These are phyloP conservation scores for Odontocerum albicorne DNA, from an alignment of 2,888 invertebrate species.

Conservation along the genomic window DNA sequence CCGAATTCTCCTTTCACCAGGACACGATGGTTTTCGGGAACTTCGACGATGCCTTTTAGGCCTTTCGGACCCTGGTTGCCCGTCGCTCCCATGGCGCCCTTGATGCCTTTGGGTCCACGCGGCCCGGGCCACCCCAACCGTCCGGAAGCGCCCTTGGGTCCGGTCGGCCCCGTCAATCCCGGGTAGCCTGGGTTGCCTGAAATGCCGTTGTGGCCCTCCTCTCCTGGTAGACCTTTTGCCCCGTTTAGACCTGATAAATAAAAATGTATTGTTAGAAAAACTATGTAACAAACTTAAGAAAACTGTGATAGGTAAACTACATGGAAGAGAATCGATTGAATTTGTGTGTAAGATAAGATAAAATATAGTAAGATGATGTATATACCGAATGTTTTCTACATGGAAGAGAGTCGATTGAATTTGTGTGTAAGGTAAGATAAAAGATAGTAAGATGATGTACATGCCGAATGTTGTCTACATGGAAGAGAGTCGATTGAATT, in stretches of 20 bases:
- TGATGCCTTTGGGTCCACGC: conserved; percentile 39
- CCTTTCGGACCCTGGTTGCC: conserved; percentile 43
- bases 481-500: no score
- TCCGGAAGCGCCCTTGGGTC: conserved; percentile 7
- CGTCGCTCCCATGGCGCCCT: conserved; percentile 38
- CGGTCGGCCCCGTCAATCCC: conserved; percentile 38
- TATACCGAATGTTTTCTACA: no score
- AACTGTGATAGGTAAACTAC: no score
- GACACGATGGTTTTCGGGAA: conserved; percentile 50
- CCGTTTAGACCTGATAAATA: conserved; percentile 43
- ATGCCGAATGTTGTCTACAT: no score
- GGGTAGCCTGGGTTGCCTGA: conserved; percentile 44
- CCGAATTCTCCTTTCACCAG: neutral
- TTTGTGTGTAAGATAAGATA: no score
- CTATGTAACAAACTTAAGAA: no score
- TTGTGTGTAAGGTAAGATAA: no score
- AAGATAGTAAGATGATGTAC: no score
- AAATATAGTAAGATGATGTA: no score
- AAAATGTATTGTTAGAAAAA: neutral
- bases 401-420: no score
- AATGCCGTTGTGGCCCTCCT: conserved; percentile 42
- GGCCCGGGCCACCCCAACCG: conserved; percentile 42
- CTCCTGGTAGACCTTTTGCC: conserved; percentile 44
- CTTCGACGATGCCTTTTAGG: conserved; percentile 45
- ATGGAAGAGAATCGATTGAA: no score